Base-by-base conservation (phyloP, 2,888 invertebrate species). In the Cepaea hortensis region DNA sequence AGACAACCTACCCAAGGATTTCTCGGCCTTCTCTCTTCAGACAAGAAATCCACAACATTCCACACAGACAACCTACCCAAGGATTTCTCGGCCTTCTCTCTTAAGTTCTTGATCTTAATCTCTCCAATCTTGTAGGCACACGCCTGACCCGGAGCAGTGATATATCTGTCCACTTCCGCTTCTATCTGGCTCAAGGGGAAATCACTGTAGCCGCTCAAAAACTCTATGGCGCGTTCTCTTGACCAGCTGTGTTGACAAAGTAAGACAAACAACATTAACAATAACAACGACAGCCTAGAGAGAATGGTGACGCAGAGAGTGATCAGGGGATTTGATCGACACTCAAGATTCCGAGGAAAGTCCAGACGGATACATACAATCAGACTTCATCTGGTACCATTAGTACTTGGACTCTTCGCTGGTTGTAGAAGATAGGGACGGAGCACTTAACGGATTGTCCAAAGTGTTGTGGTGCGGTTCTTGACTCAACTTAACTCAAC, bases 101-200 rank as follows among this genome's bases (percentile, higher is more conserved):
- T 84, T 18, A 94, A 86, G 72, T 92, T 88, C 81, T 89, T 90
- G n/a, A 93, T 90, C 61, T 91, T 90, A 68, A 92, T 89, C 85
- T 92, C 91, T 3, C 93, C 93, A n/a, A 92, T 86, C 84, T 92
- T 93, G 88, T 93, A 93, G 0, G 90, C 89, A 72, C 91, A 91
- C 7, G 93, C 93, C 89, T 93, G 93, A 2, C 93, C 93, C 0
- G 93, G 93, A 90, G 92, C 92, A 20, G 93, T 92, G 88, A 93
- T 91, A 88, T 93, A 93, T 11, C 93, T 89, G 83, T 92, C 91
- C 9, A 93, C 91, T 87, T 93, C 93, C 9, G 89, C 87, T 79
- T 88, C 88, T 11, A 92, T 87, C 84, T 91, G 89, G 77, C 87
- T 87, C 13, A 80, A 50, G 9, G 89, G 89, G 76, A 91, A 90